Evolutionary conservation across 1,140 invertebrate genomes (phyloP), one percentile per base, ranked within the genome.

Genomic region (Philotrypesis tridentata): DNA sequence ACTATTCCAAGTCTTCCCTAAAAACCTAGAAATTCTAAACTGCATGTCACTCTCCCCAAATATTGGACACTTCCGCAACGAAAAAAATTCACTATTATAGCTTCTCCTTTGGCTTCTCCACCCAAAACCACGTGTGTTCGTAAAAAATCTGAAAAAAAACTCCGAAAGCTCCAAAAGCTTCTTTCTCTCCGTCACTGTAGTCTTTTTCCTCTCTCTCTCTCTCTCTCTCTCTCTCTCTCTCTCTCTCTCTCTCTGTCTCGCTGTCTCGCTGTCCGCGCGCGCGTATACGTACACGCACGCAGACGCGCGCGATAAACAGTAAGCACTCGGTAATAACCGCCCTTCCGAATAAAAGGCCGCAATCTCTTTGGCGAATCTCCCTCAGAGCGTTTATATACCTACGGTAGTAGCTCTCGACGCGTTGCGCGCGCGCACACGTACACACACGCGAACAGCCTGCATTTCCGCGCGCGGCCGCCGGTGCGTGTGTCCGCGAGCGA

Each of bases 391-490:
- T 55, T 55, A n/a, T n/a, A n/a, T n/a, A 55, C 48, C 48, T 4
- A n/a, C 48, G 5, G 37, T 65, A 65, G 23, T 27, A 63, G n/a
- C n/a, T n/a, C n/a, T n/a, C n/a, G n/a, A n/a, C n/a, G n/a, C n/a
- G n/a, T n/a, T n/a, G n/a, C n/a, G 11, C 67, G 68, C 33, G 68
- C 33, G 33, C 14, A n/a, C 48, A 37, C 9, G 33, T 37, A 40
- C 37, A 25, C 31, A n/a, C 48, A 55, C 73, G 48, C 70, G 37
- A 29, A 9, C 0, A n/a, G 8, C 25, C 48, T 23, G 40, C 8
- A 71, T 55, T 78, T 68, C 76, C 63, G 37, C 76, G 63, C 31
- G 65, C 17, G 14, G 4, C 3, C 9, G 55, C n/a, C n/a, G n/a
- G n/a, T 60, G 55, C 55, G 61, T 29, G n/a, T 27, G n/a, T 55